Conservation (phyloP, 1,140 invertebrate species). For the Penaeus vannamei region DNA sequence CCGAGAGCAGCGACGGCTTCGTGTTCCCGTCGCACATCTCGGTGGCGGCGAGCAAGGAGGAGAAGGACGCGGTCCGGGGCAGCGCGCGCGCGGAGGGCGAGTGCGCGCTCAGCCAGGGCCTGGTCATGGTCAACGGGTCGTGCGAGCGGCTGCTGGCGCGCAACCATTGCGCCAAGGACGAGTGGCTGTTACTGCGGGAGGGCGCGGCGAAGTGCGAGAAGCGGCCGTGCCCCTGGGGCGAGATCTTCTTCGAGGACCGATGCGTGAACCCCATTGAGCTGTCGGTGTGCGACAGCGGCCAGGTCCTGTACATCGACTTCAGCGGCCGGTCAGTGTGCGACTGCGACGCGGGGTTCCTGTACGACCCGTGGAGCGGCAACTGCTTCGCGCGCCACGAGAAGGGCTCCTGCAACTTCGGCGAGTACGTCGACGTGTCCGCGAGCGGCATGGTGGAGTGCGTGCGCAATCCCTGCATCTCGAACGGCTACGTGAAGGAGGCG, state of each 20-base stretch:
- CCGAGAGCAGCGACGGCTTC: no score
- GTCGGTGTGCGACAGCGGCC: conserved; percentile 52
- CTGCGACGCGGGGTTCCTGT: conserved; percentile 53
- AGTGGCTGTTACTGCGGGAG: conserved; percentile 51
- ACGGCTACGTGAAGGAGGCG: conserved; percentile 43
- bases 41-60: neutral
- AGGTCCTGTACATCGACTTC: conserved; percentile 59
- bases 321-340: conserved; percentile 47
- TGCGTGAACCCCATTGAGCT: conserved; percentile 46
- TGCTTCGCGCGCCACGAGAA: conserved; percentile 50
- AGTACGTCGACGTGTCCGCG: conserved; percentile 36
- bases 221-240: conserved; percentile 49
- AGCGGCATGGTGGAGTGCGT: conserved; percentile 50
- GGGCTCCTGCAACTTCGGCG: conserved; percentile 49
- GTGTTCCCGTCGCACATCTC: no score
- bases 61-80: neutral
- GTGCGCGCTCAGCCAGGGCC: no score
- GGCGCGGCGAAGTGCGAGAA: conserved; percentile 32
- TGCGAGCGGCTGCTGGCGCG: conserved; percentile 26
- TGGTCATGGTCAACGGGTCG: conserved; percentile 10
- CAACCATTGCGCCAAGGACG: conserved; percentile 33
- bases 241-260: conserved; percentile 14
- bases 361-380: conserved; percentile 47
- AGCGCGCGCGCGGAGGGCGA: no score
- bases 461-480: conserved; percentile 38